Conservation (phyloP, 37 sponge, comb jelly and placozoan genomes). For the Halisarca cf. caerulea region DNA sequence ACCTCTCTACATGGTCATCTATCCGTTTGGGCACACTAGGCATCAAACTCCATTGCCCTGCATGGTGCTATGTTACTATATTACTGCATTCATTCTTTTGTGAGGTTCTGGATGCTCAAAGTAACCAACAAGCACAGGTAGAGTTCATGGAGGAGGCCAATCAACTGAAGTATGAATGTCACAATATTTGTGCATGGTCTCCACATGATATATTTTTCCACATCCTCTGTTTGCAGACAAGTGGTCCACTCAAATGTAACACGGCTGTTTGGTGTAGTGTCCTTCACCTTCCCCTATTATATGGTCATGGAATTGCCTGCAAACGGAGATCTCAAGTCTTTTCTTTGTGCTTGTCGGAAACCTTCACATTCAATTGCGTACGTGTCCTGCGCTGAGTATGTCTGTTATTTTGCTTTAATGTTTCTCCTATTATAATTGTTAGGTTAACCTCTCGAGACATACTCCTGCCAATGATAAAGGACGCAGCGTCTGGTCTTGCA, state of each 20-base stretch:
- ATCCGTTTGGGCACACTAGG: no score
- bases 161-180: slow-evolving; percentile 3
- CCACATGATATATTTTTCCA: not conserved
- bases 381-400: not conserved
- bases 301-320: slow-evolving; percentile 69
- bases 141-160: slow-evolving; percentile 13
- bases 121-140: not conserved
- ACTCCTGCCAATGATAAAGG: slow-evolving; percentile 59
- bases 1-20: no score
- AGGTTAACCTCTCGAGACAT: slow-evolving; percentile 38
- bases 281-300: slow-evolving; percentile 64
- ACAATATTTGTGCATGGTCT: not conserved
- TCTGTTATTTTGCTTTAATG: not conserved
- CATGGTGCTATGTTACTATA: no score
- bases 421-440: not conserved
- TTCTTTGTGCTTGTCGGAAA: slow-evolving; percentile 43
- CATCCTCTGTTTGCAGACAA: slow-evolving; percentile 15
- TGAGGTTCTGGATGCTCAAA: not conserved
- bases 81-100: no score
- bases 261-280: slow-evolving; percentile 74
- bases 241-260: slow-evolving; percentile 68
- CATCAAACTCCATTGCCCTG: no score
- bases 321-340: slow-evolving; percentile 86
- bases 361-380: not conserved
- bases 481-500: slow-evolving; percentile 68